Evolutionary conservation across 1,140 invertebrate genomes (phyloP).

Genomic region (Musca vetustissima): DNA sequence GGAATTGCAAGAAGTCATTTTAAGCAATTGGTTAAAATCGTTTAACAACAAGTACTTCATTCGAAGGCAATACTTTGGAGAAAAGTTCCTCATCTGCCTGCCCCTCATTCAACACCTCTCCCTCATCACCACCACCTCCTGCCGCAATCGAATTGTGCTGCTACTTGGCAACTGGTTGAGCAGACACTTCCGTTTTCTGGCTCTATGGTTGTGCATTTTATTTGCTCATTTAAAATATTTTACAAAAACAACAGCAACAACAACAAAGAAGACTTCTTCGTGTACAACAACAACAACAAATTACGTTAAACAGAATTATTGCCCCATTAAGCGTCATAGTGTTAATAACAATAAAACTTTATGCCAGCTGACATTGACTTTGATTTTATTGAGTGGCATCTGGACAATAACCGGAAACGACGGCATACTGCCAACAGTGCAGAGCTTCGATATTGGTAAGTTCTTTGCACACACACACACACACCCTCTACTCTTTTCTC

Average conservation of each 20-base stretch:
- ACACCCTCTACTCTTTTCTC: too few relatives aligned
- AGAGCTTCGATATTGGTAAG: constrained; percentile 47
- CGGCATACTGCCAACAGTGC: neutral
- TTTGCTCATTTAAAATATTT: constrained; percentile 29
- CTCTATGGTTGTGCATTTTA: too few relatives aligned
- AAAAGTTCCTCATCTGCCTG: neutral
- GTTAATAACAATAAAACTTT: constrained; percentile 54
- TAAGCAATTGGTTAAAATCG: too few relatives aligned
- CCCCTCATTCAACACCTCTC: too few relatives aligned
- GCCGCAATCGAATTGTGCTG: neutral
- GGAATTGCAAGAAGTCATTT: neutral
- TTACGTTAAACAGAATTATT: constrained; percentile 51
- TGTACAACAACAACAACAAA: too few relatives aligned
- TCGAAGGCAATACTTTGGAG: neutral
- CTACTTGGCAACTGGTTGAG: neutral
- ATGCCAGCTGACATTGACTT: constrained; percentile 51
- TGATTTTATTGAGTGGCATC: constrained; percentile 46
- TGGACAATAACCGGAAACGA: constrained; percentile 13
- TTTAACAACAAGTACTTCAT: neutral
- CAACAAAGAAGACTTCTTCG: too few relatives aligned
- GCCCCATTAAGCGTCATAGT: constrained; percentile 45
- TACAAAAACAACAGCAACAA: constrained; percentile 37
- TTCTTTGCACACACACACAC: constrained; percentile 11
- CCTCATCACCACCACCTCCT: neutral
- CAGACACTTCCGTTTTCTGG: too few relatives aligned